These are phyloP conservation scores for Catostylus mosaicus DNA, from an alignment of 30 jellyfish, hydroid and myxozoan genomes.

Conservation along the genomic window DNA sequence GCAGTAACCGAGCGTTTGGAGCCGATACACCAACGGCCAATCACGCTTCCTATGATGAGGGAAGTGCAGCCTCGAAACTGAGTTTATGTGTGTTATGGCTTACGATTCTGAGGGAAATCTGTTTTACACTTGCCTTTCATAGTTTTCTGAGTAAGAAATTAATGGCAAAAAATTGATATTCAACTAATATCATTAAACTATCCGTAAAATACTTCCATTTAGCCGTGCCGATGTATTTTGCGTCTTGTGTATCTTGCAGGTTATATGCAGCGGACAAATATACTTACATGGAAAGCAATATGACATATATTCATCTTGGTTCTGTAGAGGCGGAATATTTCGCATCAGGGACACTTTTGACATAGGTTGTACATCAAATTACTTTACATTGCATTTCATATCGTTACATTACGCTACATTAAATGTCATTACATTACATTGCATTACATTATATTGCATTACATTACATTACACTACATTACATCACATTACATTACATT, in stretches of 20 bases:
- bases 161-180: too few relatives aligned
- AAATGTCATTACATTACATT: neutral
- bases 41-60: too few relatives aligned
- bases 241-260: neutral
- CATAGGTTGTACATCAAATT: neutral
- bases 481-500: neutral
- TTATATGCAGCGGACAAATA: conserved; percentile 7
- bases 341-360: neutral
- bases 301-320: conserved; percentile 8
- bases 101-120: too few relatives aligned
- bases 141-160: too few relatives aligned
- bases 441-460: neutral
- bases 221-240: too few relatives aligned
- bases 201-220: too few relatives aligned
- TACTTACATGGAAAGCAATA: neutral
- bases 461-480: neutral
- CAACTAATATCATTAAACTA: too few relatives aligned
- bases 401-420: neutral
- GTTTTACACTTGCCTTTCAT: too few relatives aligned
- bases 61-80: too few relatives aligned
- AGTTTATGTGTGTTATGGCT: too few relatives aligned
- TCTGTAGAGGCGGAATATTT: neutral
- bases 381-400: neutral
- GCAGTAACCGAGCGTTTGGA: too few relatives aligned
- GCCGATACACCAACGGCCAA: too few relatives aligned